Evolutionary conservation across 1,140 invertebrate genomes (phyloP), one percentile per base, ranked within the genome.

Genomic region (Drosophila simulans): DNA sequence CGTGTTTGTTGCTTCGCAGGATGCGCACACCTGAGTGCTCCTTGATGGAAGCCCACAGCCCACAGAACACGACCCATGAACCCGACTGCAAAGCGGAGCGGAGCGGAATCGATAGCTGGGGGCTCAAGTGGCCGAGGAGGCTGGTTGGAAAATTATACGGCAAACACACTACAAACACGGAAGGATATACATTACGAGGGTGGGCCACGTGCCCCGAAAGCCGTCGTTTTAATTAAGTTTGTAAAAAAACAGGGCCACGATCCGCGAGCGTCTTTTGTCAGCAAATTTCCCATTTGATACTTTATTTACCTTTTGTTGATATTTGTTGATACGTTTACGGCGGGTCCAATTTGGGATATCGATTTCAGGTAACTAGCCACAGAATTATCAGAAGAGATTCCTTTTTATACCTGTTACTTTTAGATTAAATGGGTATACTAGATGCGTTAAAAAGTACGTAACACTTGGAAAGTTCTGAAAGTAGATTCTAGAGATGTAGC

Each of bases 221-320:
- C 80, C 72, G 77, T 90, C 82, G 62, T 91, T 90, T 90, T 91
- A 86, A 91, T 91, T 91, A 91, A 91, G 77, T 91, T 86, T 51
- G 86, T 91, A 90, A 91, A 90, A 91, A 86, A 85, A 89, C 90
- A 91, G 53, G 51, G 59, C 68, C 51, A 45, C 66, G 48, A 68
- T 74, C 51, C 51, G 66, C 77, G 85, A 84, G 69, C 62, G 84
- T 72, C 85, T 89, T 89, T 89, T 89, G 73, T 71, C 72, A 77
- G 85, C 80, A 63, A 69, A 56, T 34, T 74, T 34, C 72, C 56
- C 58, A 52, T 57, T 76, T 48, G 48, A 52, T 72, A 37, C 39
- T 49, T 34, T 59, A 53, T 52, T 70, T 43, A 43, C 42, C 53
- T 60, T 34, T 22, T 40, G 42, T 42, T 40, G 45, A 34, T 42